Percentiles rank a stretch among this genome's conserved stretches.
Conservation (phyloP, 2,113 vertebrate species). For the Archocentrus centrarchus region DNA sequence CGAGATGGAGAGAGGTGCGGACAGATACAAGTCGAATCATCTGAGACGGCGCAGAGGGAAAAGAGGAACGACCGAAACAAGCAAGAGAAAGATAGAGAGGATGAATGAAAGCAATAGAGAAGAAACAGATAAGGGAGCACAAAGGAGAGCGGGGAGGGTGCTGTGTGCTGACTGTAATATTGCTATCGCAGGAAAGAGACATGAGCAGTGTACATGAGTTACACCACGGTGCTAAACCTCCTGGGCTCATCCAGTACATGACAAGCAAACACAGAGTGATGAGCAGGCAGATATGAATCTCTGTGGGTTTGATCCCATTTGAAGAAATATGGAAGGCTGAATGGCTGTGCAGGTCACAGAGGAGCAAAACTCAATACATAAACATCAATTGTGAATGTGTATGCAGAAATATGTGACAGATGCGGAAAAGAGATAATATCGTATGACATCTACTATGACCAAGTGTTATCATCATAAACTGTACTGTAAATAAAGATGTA, state of each 20-base stretch:
- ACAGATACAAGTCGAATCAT: constrained; percentile 47
- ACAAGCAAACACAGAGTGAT: constrained; percentile 11
- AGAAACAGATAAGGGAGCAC: constrained; percentile 13
- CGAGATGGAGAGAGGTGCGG: constrained; percentile 18
- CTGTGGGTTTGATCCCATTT: not conserved
- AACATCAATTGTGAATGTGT: not conserved
- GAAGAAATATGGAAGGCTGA: not conserved
- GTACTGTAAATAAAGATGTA: not conserved
- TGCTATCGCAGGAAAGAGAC: not conserved
- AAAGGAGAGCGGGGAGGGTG: not conserved
- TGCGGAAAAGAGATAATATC: not conserved
- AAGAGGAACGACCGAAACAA: not conserved
- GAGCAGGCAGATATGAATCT: constrained; percentile 7
- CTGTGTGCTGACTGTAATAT: constrained; percentile 11
- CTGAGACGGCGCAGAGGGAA: constrained; percentile 7
- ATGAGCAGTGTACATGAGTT: constrained; percentile 6
- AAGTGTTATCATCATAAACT: not conserved
- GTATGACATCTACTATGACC: not conserved
- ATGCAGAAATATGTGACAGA: not conserved
- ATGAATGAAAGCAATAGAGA: constrained; percentile 24
- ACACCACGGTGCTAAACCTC: not conserved
- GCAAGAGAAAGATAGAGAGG: constrained; percentile 14
- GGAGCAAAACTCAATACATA: not conserved
- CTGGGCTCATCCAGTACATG: constrained; percentile 10
- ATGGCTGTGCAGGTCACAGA: not conserved